Evolutionary conservation across 2,888 invertebrate genomes (phyloP).

Genomic region (Stenichneumon culpator): DNA sequence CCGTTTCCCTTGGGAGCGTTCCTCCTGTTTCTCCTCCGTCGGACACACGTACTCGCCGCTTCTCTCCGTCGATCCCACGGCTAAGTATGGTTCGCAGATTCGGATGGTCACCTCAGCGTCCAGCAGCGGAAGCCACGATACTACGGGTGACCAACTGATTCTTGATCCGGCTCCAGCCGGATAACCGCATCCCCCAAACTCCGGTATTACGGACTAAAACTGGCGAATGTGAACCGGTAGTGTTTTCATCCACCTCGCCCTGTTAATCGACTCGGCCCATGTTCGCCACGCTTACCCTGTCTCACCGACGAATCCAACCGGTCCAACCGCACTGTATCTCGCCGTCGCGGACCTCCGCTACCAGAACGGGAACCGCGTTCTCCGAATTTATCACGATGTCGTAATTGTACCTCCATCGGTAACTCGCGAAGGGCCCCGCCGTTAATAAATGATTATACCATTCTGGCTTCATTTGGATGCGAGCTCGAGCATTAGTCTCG

Average conservation of each 20-base stretch:
- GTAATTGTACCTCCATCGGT: neutral
- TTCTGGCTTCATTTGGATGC: neutral
- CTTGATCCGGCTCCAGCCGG: neutral
- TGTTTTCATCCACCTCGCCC: no score
- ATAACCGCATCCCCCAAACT: no score
- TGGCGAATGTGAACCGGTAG: no score
- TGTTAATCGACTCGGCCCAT: no score
- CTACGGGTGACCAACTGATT: neutral
- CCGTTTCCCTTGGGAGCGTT: constrained; percentile 74
- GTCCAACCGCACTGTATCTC: neutral
- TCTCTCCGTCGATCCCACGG: constrained; percentile 15
- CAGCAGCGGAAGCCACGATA: neutral
- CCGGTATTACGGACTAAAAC: no score
- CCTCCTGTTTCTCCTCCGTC: constrained; percentile 58
- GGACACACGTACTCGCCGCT: neutral
- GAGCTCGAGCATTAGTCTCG: constrained; percentile 8
- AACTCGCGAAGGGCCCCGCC: neutral
- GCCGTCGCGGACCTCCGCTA: neutral
- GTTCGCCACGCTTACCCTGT: neutral
- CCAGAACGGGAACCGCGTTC: neutral
- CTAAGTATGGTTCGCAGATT: neutral
- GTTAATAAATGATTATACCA: constrained; percentile 6
- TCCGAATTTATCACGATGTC: neutral
- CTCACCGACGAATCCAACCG: neutral
- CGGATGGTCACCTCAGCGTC: constrained; percentile 16